A percentile compares a stretch with the other conserved stretches of the same genome.
phyloP scores from a whole-genome alignment of 2,113 vertebrate genomes.

The Equus przewalskii region DNA sequence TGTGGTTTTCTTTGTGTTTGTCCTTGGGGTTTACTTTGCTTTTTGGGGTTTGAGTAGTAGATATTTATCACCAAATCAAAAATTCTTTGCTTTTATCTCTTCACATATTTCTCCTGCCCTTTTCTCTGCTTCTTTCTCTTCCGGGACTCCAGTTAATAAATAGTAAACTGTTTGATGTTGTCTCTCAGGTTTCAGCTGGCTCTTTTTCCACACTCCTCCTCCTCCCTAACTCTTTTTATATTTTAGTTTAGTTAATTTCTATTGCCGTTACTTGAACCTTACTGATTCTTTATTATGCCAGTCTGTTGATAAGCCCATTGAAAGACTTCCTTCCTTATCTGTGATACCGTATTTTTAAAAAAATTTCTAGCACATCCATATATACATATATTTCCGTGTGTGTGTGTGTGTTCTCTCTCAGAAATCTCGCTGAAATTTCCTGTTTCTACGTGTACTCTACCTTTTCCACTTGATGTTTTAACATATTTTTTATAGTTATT shows the following conservation, averaged over 20 bases:
- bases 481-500: neutral
- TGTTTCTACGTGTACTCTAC: neutral
- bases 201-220: neutral
- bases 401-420: neutral
- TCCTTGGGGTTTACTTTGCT: neutral
- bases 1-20: constrained; percentile 2
- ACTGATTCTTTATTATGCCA: neutral
- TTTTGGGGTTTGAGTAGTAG: neutral
- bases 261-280: neutral
- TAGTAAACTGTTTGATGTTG: neutral
- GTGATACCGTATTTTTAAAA: neutral
- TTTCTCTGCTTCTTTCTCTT: neutral
- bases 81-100: neutral
- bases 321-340: neutral
- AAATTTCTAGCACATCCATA: neutral
- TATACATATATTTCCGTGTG: neutral
- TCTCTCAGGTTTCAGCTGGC: neutral
- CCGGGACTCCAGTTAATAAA: neutral
- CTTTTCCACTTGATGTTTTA: constrained; percentile 8
- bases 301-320: neutral
- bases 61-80: neutral
- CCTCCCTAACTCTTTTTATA: neutral
- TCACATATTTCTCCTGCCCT: neutral
- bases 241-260: neutral
- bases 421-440: neutral